Conservation (phyloP, 1,140 invertebrate species). For the Leguminivora glycinivorella region DNA sequence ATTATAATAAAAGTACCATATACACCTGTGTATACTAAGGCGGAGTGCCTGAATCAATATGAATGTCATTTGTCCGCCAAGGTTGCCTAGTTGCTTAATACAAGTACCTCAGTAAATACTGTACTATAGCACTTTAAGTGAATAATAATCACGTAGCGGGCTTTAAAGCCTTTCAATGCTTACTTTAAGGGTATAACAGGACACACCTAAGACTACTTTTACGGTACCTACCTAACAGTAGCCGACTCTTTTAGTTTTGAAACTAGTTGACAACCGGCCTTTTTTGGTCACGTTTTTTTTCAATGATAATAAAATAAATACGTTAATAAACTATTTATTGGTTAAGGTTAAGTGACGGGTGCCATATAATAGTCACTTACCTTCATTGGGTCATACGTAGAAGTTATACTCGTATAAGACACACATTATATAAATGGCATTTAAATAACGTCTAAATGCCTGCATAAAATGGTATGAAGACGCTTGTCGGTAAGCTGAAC, state of each 20-base stretch:
- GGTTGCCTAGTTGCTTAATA: constrained; percentile 1
- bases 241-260: too few species aligned
- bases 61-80: neutral
- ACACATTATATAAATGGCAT: too few species aligned
- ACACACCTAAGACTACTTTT: too few species aligned
- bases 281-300: too few species aligned
- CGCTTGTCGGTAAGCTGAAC: too few species aligned
- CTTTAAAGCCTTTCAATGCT: neutral
- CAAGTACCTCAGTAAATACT: neutral
- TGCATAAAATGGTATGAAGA: too few species aligned
- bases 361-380: neutral
- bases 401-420: too few species aligned
- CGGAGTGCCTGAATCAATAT: constrained; percentile 8
- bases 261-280: too few species aligned
- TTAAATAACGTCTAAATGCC: too few species aligned
- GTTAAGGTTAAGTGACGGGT: constrained; percentile 21
- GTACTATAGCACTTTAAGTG: neutral
- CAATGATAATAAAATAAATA: too few species aligned
- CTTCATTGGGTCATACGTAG: neutral
- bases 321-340: neutral
- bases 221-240: too few species aligned
- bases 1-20: neutral
- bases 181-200: neutral
- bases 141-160: neutral
- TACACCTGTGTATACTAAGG: neutral